Evolutionary conservation across 2,113 vertebrate species (phyloP).

Genomic region (Trachemys scripta): DNA sequence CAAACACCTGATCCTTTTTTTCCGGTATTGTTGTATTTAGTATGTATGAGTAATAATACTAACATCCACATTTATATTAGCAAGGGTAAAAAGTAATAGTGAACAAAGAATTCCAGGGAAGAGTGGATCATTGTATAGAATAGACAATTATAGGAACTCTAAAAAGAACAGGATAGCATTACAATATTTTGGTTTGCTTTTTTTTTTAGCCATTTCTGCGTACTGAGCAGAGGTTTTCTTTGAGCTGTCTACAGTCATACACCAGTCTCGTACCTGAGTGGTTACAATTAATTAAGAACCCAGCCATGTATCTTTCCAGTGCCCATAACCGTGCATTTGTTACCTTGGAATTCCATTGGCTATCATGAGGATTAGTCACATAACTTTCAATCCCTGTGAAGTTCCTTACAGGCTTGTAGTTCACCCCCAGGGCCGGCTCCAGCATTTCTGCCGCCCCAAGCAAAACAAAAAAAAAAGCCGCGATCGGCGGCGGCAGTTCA

Average conservation of each 20-base stretch:
- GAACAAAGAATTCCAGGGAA: neutral
- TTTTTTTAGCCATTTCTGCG: neutral
- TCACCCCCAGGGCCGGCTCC: too few species aligned
- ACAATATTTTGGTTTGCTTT: neutral
- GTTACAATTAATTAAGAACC: neutral
- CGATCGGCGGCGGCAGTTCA: too few species aligned
- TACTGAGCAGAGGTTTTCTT: neutral
- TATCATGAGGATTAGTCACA: neutral
- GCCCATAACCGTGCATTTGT: neutral
- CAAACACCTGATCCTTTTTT: neutral
- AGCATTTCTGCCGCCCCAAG: too few species aligned
- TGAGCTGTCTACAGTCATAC: neutral
- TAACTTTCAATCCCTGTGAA: neutral
- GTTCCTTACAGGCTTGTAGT: neutral
- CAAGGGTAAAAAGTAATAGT: neutral
- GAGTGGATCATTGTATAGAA: neutral
- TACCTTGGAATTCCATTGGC: neutral
- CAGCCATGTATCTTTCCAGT: neutral
- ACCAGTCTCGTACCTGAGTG: neutral
- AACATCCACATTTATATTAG: neutral
- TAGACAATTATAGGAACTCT: neutral
- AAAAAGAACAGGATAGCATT: too few species aligned
- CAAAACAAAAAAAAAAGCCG: too few species aligned
- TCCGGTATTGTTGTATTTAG: too few species aligned
- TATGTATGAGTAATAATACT: neutral